Percentiles rank a stretch among this genome's conserved stretches.
phyloP scores from a whole-genome alignment of 2,888 invertebrate species.

The Nomada ruficornis region DNA sequence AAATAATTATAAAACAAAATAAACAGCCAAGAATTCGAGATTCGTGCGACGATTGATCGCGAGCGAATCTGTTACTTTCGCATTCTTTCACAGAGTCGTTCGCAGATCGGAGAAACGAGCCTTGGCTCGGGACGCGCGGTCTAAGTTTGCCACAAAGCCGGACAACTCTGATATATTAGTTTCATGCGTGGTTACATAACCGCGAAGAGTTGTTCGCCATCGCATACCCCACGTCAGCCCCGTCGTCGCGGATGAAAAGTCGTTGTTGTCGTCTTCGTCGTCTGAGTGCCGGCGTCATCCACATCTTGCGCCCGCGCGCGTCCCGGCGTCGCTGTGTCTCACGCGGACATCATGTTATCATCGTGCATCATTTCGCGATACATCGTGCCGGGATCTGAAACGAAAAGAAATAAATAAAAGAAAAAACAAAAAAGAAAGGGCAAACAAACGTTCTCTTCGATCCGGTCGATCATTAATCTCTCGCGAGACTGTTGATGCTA shows the following conservation, averaged over 20 bases:
- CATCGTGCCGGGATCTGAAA: not conserved
- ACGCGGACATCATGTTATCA: slow-evolving; percentile 13
- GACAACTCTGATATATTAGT: slow-evolving; percentile 77
- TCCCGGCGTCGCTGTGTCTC: slow-evolving; percentile 54
- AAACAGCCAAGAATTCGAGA: not conserved
- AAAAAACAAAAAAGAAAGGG: not conserved
- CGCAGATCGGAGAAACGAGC: slow-evolving; percentile 40
- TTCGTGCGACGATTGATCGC: slow-evolving; percentile 3
- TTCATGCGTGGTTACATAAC: slow-evolving; percentile 78
- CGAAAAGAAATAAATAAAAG: not conserved
- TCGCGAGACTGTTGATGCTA: too few relatives aligned
- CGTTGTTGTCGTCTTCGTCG: slow-evolving; percentile 64
- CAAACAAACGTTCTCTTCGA: too few relatives aligned
- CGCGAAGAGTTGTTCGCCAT: slow-evolving; percentile 73
- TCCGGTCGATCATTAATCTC: too few relatives aligned
- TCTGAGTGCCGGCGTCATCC: slow-evolving; percentile 31
- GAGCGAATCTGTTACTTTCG: slow-evolving; percentile 30
- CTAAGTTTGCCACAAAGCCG: slow-evolving; percentile 76
- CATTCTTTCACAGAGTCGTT: slow-evolving; percentile 39
- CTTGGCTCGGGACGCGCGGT: slow-evolving; percentile 70
- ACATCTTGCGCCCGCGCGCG: slow-evolving; percentile 24
- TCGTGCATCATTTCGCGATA: not conserved
- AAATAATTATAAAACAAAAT: not conserved
- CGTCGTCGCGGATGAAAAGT: slow-evolving; percentile 71
- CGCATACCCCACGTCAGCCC: slow-evolving; percentile 76